Base-by-base conservation (phyloP, 2,797 vertebrate genomes). In the Discoglossus pictus region DNA sequence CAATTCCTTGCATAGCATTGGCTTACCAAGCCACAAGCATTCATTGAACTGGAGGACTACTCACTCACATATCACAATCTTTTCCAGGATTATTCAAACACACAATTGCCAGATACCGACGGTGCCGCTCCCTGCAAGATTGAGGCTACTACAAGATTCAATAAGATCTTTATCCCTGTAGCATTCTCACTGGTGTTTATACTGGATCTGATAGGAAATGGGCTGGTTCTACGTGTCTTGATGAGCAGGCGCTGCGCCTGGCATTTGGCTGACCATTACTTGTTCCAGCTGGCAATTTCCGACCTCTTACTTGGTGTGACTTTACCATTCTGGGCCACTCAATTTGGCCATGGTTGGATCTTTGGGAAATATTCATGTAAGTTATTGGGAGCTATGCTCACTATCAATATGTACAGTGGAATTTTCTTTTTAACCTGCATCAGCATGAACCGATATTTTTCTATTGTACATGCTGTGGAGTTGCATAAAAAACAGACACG, bases 391-490 rank as follows among this genome's bases (percentile, higher is more conserved):
- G 87, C 88, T n/a, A 72, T 92, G 23, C 89, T 91, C 56, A 88
- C 89, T 1, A 66, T 93, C 46, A 93, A 92, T 77, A 82, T 90
- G 59, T 92, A 91, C 79, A 89, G 90, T 31, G 86, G 89, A n/a
- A 83, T 91, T 68, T 86, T 93, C 2, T 90, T 94, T 76, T 80
- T 94, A 62, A 86, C 84, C 9, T 92, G 90, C 83, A 88, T 94
- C 75, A 92, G 91, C 75, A 83, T 92, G 1, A 92, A 93, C 76
- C 85, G 92, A 20, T 94, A 93, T 80, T 75, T 93, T 69, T 88
- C 89, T 55, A 91, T 94, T 1, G 91, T 92, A 6, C 88, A 90
- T 1, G 90, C 87, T 0, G 71, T 90, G 44, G 83, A 82, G 31
- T 78, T 85, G 1, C 76, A 83, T 46, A 90, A 84, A 85, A 89